Evolutionary conservation across 2,797 vertebrate species (phyloP), one percentile per base, ranked within the genome.

Genomic region (Ctenopoma multispine): DNA sequence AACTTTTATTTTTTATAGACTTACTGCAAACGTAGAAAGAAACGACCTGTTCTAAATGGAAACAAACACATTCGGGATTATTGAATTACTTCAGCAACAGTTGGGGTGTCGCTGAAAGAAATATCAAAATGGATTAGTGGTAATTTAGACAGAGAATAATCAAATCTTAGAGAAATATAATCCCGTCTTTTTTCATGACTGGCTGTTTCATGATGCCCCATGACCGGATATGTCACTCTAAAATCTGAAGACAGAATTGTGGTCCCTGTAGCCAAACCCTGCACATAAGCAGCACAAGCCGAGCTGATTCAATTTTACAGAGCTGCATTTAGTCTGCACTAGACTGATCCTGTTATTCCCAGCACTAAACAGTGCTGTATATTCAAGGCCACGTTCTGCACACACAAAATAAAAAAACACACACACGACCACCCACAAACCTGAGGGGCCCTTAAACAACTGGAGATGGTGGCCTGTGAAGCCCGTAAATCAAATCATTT

Each of bases 401-500:
- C 60, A 81, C 34, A 73, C 48, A 38, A 29, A 59, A 57, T 63
- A n/a, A n/a, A 54, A 31, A 60, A 43, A 58, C 40, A 53, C 66
- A 63, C 36, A 58, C 34, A 56, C 48, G 75, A 20, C 44, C 53
- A 36, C 67, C 50, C 56, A 57, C 53, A 51, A 67, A 87, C 62
- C 59, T 24, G 24, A 71, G 38, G 36, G 47, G 23, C 71, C 65
- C 63, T 74, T 59, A 63, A 72, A 73, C 54, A 79, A 34, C 51
- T 59, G 61, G 67, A 66, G 53, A 77, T 27, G 51, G 53, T 58
- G 67, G 72, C 80, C 71, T 83, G 72, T 76, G 56, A 80, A 81
- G 75, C 54, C 58, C 73, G 66, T 72, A 85, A 85, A 91, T 88
- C 78, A 82, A 85, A 88, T 77, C 17, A 80, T 76, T 68, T 80